phyloP scores from a whole-genome alignment of 1,140 invertebrate genomes.

The Drosophila pruinosa region DNA sequence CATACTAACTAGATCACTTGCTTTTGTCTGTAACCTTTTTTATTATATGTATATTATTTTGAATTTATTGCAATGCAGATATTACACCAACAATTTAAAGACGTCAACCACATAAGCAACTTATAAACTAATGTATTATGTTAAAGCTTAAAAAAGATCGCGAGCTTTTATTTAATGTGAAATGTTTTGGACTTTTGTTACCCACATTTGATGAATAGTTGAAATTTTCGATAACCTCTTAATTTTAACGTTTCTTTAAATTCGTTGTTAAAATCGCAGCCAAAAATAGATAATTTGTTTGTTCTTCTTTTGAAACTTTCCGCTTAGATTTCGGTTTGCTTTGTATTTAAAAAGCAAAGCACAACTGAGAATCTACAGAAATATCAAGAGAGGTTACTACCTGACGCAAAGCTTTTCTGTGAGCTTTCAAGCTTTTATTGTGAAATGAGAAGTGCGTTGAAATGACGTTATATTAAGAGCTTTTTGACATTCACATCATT shows the following conservation, averaged over 20 bases:
- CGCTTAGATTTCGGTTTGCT: not conserved
- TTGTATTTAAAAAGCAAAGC: not conserved
- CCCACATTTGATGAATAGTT: no score
- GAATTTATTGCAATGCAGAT: no score
- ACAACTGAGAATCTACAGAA: not conserved
- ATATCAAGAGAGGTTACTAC: not conserved
- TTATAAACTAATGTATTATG: no score
- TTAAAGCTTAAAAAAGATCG: no score
- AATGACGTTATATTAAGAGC: not conserved
- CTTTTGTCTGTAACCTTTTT: no score
- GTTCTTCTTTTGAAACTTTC: not conserved
- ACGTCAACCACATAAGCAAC: no score
- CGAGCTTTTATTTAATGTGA: no score
- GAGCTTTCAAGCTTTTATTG: not conserved
- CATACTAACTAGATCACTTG: no score
- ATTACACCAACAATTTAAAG: no score
- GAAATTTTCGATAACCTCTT: not conserved
- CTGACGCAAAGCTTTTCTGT: not conserved
- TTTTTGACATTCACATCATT: conserved; percentile 2
- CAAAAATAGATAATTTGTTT: not conserved
- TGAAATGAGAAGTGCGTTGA: not conserved
- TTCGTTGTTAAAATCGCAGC: not conserved
- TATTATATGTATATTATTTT: no score
- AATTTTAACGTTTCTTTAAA: not conserved
- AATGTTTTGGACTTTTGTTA: no score